These are phyloP conservation scores for Lissonota sp. DNA, from an alignment of 2,888 invertebrate species.

Conservation along the genomic window DNA sequence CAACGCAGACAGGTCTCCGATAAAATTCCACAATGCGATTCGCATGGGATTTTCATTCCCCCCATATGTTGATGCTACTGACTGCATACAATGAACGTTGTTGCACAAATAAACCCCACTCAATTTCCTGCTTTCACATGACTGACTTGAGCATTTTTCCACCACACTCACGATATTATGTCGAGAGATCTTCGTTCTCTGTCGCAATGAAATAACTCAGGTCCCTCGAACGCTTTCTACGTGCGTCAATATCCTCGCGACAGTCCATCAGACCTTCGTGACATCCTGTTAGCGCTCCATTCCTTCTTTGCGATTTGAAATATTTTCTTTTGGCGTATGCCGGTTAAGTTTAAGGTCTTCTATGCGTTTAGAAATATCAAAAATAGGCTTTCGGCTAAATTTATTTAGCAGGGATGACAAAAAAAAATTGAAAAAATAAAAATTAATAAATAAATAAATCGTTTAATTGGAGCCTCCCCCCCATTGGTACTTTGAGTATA, in stretches of 20 bases:
- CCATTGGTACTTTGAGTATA: no score
- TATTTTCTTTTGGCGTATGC: no score
- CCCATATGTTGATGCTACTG: not conserved
- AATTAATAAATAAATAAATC: no score
- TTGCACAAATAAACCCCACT: constrained; percentile 1
- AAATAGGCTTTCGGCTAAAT: no score
- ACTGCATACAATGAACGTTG: constrained; percentile 31
- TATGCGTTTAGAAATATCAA: no score
- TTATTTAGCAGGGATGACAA: no score
- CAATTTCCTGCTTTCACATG: constrained; percentile 61
- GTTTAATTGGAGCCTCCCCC: no score
- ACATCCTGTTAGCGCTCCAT: constrained; percentile 1
- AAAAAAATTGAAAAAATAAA: no score
- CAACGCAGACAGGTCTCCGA: not conserved
- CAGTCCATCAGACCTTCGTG: not conserved
- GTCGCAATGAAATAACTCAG: not conserved
- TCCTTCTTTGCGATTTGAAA: no score
- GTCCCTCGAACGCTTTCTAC: constrained; percentile 35
- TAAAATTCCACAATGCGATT: not conserved
- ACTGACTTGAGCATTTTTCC: constrained; percentile 42
- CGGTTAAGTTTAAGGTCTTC: no score
- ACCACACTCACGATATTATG: not conserved
- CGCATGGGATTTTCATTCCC: not conserved
- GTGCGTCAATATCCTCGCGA: not conserved
- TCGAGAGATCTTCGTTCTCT: not conserved